Base-by-base conservation (phyloP, 2,797 vertebrate genomes). In the Silurus lanzhouensis region DNA sequence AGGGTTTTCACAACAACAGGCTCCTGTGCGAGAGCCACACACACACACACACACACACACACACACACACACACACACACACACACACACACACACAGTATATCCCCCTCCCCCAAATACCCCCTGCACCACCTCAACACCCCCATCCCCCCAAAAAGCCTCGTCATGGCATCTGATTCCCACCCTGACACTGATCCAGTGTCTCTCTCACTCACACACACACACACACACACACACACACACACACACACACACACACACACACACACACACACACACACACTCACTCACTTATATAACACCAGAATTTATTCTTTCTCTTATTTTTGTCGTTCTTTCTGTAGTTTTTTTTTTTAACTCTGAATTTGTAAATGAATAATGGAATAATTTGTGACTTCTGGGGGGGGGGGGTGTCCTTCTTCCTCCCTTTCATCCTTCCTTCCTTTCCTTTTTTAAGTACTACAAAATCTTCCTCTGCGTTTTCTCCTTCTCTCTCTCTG, bases 101-200 rank as follows among this genome's bases (percentile, higher is more conserved):
- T 60, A 60, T 3, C 57, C 17, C 12, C 57, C 3, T 3, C 22
- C 63, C 55, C 44, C 90, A 92, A 91, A 92, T 91, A 90, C 89
- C 93, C 89, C 58, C 92, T 85, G 91, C 94, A 38, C 31, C 31
- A 38, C 31, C 31, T 38, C 31, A 38, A 38, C 31, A 38, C 31
- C 31, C 31, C 31, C 2, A 0, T 38, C 31, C 31, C 31, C 31
- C 31, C 31, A 94, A 95, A 95, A 95, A 93, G 91, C 92, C 93
- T 92, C 84, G 92, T 94, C 91, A 92, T 92, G 89, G 92, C 91
- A 92, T 92, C 91, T 92, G 90, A 91, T 89, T 74, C 92, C 92
- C 92, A 61, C 57, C 76, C 76, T 61, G 57, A 78, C 75, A 60
- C n/a, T 27, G 5, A 46, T 44, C 46, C 9, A 5, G 20, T 72